These are phyloP conservation scores for Panurus biarmicus DNA, from an alignment of 2,113 vertebrate species.

Conservation along the genomic window DNA sequence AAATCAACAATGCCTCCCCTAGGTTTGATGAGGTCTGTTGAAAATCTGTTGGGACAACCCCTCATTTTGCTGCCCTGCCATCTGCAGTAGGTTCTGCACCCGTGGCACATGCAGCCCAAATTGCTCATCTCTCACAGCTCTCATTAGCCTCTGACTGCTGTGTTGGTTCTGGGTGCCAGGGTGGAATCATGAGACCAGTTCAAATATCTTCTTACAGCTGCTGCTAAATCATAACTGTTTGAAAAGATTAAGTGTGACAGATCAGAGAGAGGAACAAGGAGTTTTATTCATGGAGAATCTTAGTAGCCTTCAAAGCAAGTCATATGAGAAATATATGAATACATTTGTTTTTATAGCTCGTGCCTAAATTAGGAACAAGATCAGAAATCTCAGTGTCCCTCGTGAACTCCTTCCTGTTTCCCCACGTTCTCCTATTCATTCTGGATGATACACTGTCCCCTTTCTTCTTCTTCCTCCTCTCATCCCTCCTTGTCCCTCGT, in stretches of 20 bases:
- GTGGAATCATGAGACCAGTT: neutral
- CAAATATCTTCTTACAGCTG: neutral
- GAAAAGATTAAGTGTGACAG: neutral
- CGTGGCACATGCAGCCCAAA: neutral
- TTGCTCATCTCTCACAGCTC: neutral
- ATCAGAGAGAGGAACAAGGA: constrained; percentile 1
- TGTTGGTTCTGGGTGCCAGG: neutral
- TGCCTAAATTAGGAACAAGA: constrained; percentile 9
- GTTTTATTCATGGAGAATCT: constrained; percentile 17
- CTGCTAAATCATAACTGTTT: neutral
- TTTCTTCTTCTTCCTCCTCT: neutral
- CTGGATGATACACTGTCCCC: neutral
- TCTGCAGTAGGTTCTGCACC: neutral
- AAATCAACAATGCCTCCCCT: neutral
- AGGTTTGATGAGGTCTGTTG: neutral
- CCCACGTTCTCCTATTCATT: neutral
- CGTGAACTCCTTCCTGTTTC: neutral
- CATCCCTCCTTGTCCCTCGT: neutral
- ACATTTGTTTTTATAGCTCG: neutral
- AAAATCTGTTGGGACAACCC: neutral
- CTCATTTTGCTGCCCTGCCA: neutral
- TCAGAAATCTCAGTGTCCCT: neutral
- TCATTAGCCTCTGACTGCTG: neutral
- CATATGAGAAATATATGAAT: constrained; percentile 2
- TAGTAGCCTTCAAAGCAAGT: neutral